These are phyloP conservation scores for Drosophila mayaguana DNA, from an alignment of 2,888 invertebrate species.

Conservation along the genomic window DNA sequence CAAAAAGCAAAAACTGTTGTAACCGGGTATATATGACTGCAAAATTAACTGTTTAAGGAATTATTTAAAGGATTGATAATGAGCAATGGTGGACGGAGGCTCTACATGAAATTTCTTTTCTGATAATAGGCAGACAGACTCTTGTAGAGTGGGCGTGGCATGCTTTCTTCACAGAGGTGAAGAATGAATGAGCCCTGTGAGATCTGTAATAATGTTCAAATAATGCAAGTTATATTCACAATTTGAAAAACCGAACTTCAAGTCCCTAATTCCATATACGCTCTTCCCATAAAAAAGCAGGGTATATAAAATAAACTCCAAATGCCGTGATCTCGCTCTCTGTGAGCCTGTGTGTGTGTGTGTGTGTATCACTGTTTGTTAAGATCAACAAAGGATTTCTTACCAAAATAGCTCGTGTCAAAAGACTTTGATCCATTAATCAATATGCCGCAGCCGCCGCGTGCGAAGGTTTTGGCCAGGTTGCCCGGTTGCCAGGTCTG, in stretches of 20 bases:
- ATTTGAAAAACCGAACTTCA: not conserved
- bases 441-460: slow-evolving; percentile 81
- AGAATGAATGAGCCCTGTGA: too few species aligned
- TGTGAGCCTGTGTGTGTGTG: slow-evolving; percentile 19
- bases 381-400: slow-evolving; percentile 84
- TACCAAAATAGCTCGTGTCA: slow-evolving; percentile 85
- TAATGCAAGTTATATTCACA: not conserved
- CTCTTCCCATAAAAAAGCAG: not conserved
- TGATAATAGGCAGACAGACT: too few species aligned
- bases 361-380: slow-evolving; percentile 70
- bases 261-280: not conserved
- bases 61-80: too few species aligned
- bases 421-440: slow-evolving; percentile 85
- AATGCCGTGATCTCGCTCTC: slow-evolving; percentile 43
- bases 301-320: slow-evolving; percentile 52
- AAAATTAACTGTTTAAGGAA: not conserved
- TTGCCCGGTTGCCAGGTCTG: slow-evolving; percentile 15
- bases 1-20: not conserved
- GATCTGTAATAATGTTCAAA: too few species aligned
- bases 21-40: not conserved
- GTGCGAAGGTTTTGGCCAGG: slow-evolving; percentile 72
- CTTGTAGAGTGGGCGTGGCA: too few species aligned
- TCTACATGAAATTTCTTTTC: too few species aligned
- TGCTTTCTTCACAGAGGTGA: too few species aligned
- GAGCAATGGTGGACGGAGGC: too few species aligned